Evolutionary conservation across 2,888 invertebrate species (phyloP), one percentile per base, ranked within the genome.

Genomic region (Xylophagus ater): DNA sequence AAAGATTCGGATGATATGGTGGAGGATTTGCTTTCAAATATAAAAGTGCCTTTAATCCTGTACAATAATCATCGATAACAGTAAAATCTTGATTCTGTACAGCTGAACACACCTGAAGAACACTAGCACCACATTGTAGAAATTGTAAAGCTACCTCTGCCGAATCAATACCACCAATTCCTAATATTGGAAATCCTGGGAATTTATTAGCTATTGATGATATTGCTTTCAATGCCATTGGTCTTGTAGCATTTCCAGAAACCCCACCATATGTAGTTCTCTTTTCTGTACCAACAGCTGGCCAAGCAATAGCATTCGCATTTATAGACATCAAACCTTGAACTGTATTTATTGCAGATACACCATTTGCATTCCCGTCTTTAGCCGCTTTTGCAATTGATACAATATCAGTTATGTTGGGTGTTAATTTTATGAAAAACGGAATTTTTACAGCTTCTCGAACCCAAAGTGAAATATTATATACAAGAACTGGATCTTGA

Each of bases 41-140:
- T 6, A 97, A 65, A 20, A 94, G 62, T 0, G 93, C 74, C 61
- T 88, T 87, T 9, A 97, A 68, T 0, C 93, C 93, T 0, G 81
- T 84, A 40, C 82, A 76, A 60, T 97, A 98, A 64, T 98, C 97
- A 8, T 96, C 87, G 32, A 98, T 81, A 1, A 98, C 68, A 0
- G 96, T 96, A 57, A 94, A 98, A 66, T 98, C 97, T 68, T 98
- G 97, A 67, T 98, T 98, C 65, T 98, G 97, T 14, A 98, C 77
- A 1, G 97, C 89, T 53, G 94, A 96, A 66, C 97, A 89, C 53
- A 88, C 84, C 75, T 97, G 97, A 0, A 98, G 69, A 1, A 87
- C 82, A 0, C 86, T 79, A 3, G 97, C 93, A 1, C 97, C 98
- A 47, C 88, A 87, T 58, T 89, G 78, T 3, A 98, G 67, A 60